Base-by-base conservation (phyloP, 2,113 vertebrate genomes). In the Prionailurus bengalensis region DNA sequence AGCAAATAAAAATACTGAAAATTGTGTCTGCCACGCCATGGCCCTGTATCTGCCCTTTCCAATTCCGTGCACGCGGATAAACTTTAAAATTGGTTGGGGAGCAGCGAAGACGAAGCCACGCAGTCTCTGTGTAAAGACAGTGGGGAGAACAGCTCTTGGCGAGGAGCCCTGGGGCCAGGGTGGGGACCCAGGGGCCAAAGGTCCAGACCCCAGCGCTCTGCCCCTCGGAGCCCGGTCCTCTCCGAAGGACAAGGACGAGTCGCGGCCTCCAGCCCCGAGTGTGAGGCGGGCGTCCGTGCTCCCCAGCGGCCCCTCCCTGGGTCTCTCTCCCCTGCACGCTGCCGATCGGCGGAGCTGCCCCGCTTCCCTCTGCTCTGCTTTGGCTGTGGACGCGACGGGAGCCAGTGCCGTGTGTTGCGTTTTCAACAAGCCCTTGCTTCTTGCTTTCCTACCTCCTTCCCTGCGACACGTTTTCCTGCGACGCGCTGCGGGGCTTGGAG, bases 1-100 rank as follows among this genome's bases (percentile, higher is more conserved):
- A 45, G 81, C 58, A 65, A 42, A 63, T 10, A 42, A 19, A 83
- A 31, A 42, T 6, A 39, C 7, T 29, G 15, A 83, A 29, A 12
- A 31, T 16, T 19, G 23, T 42, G 55, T 31, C 10, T 39, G 13
- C 58, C 0, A 5, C 0, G 2, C 9, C 2, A 9, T 3, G 36
- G 81, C 36, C 58, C 78, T 4, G 4, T 19, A 3, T 12, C 36
- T 11, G 58, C 17, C 36, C 25, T 19, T 31, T 36, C 36, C 7
- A 1, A 13, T 29, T 63, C 29, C 17, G 19, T 10, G 70, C 21
- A 9, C 11, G n/a, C 9, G 5, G 81, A 17, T 45, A 45, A 42
- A 45, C 58, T 31, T 42, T 3, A 9, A 45, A 12, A 3, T 31
- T 29, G 58, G 55, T 2, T 12, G 36, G 9, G 36, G 81, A 11